A percentile compares a stretch with the other conserved stretches of the same genome.
phyloP scores from a whole-genome alignment of 2,797 vertebrate species.

The Melanotaenia pygmaea region DNA sequence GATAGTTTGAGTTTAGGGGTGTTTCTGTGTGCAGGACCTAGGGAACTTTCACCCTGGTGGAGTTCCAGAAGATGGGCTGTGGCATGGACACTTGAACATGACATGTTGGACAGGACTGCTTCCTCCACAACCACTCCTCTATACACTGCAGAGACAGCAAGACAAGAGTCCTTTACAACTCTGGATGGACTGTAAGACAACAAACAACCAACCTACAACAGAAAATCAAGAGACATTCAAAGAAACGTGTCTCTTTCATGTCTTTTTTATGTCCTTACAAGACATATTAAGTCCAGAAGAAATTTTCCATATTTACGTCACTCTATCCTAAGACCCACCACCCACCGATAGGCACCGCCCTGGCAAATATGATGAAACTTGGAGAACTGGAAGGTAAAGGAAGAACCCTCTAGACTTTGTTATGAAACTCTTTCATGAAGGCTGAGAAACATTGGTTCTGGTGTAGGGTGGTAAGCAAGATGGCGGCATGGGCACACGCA shows the following conservation, averaged over 20 bases:
- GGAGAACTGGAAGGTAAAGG: no score
- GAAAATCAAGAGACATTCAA: neutral
- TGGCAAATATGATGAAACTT: no score
- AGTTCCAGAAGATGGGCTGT: conserved; percentile 71
- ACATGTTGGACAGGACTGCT: conserved; percentile 73
- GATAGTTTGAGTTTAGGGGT: neutral
- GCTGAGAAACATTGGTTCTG: no score
- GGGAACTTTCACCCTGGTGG: conserved; percentile 72
- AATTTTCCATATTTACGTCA: no score
- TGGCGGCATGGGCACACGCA: no score
- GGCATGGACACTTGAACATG: conserved; percentile 66
- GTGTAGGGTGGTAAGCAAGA: no score
- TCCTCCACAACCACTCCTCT: conserved; percentile 80
- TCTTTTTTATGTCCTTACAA: neutral
- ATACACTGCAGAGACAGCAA: conserved; percentile 65
- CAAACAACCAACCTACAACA: neutral
- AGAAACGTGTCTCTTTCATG: neutral
- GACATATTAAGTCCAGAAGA: no score
- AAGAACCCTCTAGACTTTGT: no score
- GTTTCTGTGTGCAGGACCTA: neutral
- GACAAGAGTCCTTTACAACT: neutral
- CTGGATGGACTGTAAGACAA: neutral
- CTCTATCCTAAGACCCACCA: no score
- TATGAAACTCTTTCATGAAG: no score
- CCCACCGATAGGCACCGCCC: no score